Evolutionary conservation across 2,797 vertebrate species (phyloP).

Genomic region (Streptopelia turtur): DNA sequence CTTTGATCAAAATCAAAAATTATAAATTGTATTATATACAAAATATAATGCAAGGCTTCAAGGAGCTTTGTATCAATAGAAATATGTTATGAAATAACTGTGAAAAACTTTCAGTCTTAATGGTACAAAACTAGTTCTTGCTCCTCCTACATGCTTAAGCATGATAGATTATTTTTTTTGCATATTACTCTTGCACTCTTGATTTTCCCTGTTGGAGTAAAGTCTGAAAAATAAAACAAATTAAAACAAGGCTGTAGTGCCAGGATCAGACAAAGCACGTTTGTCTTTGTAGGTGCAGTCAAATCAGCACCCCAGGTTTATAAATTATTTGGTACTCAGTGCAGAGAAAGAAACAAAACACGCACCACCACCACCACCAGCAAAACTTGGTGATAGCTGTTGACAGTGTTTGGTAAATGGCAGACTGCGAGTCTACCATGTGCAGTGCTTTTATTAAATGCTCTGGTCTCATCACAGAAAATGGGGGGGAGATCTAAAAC

Average conservation of each 20-base stretch:
- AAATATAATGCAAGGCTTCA: background rate
- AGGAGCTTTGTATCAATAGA: background rate
- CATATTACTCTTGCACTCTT: background rate
- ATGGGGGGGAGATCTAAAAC: background rate
- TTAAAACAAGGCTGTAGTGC: background rate
- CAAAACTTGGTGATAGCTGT: background rate
- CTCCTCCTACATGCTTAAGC: background rate
- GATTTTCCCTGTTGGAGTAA: background rate
- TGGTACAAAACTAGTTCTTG: background rate
- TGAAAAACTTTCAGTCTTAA: background rate
- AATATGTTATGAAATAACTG: background rate
- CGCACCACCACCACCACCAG: too few species aligned
- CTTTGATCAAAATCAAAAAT: background rate
- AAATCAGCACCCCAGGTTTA: background rate
- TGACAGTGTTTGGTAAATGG: background rate
- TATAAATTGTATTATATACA: background rate
- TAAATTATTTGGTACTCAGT: background rate
- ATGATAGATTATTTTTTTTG: background rate
- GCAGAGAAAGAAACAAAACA: background rate
- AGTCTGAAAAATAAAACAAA: background rate
- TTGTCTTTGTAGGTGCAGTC: background rate
- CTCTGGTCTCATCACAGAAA: background rate
- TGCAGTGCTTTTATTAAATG: background rate
- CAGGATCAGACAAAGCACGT: background rate
- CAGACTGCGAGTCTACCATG: background rate